Conservation (phyloP, 23 tunicate genomes). For the Aplidium turbinatum region DNA sequence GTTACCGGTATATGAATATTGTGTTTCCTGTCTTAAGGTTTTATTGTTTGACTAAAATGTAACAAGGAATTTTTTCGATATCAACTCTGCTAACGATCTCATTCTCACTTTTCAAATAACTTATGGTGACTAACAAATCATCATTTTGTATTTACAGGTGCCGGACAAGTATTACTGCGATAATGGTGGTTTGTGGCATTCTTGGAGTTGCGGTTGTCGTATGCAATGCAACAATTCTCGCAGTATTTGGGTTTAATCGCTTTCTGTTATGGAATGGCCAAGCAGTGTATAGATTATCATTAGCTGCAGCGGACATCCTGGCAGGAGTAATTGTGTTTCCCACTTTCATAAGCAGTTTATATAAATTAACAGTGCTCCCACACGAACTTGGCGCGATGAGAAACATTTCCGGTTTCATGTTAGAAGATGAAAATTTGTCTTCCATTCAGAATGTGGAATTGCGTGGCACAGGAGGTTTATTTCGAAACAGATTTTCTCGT, state of each 20-base stretch:
- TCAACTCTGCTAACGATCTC: too few relatives aligned
- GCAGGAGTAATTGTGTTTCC: conserved; percentile 67
- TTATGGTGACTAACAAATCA: too few relatives aligned
- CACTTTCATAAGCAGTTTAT: conserved; percentile 46
- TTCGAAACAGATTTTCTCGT: conserved; percentile 11
- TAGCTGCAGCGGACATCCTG: conserved; percentile 59
- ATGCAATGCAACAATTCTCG: conserved; percentile 52
- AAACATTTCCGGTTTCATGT: conserved; percentile 28
- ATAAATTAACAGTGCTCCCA: conserved; percentile 6
- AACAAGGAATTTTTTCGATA: too few relatives aligned
- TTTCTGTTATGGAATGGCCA: conserved; percentile 52
- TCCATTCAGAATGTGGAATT: neutral
- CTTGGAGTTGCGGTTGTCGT: conserved; percentile 41
- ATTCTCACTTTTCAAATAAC: too few relatives aligned
- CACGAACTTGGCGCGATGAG: conserved; percentile 36
- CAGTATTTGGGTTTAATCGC: conserved; percentile 31
- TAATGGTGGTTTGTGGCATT: conserved; percentile 23
- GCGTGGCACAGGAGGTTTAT: conserved; percentile 20
- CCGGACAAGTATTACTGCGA: conserved; percentile 35
- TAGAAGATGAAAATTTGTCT: neutral
- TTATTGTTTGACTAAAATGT: too few relatives aligned
- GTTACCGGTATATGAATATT: too few relatives aligned
- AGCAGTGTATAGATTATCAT: conserved; percentile 52
- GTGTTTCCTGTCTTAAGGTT: too few relatives aligned
- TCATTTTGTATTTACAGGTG: conserved; percentile 54